Evolutionary conservation across 1,140 invertebrate species (phyloP).

Genomic region (Eriosoma lanigerum): DNA sequence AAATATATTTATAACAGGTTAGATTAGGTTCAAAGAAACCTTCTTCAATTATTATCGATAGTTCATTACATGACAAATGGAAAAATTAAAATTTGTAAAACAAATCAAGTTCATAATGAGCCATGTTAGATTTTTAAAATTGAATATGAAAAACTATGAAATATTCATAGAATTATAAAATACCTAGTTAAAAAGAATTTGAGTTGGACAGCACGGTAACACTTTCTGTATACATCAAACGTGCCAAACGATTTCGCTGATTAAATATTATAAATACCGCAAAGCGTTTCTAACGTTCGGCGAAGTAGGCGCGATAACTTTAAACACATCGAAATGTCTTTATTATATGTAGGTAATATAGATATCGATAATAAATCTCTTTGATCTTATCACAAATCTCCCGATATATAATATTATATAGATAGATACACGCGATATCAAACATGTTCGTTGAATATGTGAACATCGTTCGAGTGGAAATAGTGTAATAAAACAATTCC

Average conservation of each 20-base stretch:
- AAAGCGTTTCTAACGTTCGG: background rate
- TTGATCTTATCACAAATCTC: background rate
- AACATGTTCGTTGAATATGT: background rate
- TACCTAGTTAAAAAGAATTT: too few relatives aligned
- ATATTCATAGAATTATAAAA: too few relatives aligned
- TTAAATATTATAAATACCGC: background rate
- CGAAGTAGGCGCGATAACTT: background rate
- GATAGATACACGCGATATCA: background rate
- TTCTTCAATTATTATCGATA: too few relatives aligned
- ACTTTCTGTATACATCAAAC: background rate
- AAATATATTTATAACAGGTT: too few relatives aligned
- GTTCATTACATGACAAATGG: too few relatives aligned
- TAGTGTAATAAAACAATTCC: background rate
- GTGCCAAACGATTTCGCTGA: background rate
- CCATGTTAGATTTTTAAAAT: too few relatives aligned
- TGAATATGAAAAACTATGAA: too few relatives aligned
- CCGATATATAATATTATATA: slow-evolving; percentile 2
- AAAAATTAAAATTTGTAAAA: too few relatives aligned
- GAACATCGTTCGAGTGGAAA: background rate
- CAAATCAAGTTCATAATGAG: too few relatives aligned
- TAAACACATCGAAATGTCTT: background rate
- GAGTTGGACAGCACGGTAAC: too few relatives aligned
- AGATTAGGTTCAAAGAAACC: too few relatives aligned
- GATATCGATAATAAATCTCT: background rate
- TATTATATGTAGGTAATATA: background rate